Conservation (phyloP, 2,797 vertebrate species). For the Otus scops region DNA sequence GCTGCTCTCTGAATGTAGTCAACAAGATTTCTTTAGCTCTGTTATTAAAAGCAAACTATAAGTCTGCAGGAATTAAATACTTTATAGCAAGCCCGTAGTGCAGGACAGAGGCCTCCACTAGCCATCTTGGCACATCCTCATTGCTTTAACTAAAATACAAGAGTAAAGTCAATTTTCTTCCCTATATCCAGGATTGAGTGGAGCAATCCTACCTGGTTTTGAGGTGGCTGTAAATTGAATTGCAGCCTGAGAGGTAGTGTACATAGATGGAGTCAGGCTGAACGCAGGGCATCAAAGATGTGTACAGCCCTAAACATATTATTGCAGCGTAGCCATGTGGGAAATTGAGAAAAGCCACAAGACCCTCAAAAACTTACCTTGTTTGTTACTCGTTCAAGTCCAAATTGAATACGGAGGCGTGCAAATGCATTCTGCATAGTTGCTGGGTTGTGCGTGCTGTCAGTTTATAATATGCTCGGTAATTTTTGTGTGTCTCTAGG, state of each 20-base stretch:
- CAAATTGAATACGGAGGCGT: not conserved
- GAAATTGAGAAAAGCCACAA: not conserved
- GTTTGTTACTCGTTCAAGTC: not conserved
- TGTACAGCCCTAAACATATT: not conserved
- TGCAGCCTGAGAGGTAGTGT: not conserved
- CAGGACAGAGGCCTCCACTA: rapidly evolving
- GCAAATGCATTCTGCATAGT: not conserved
- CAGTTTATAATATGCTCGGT: not conserved
- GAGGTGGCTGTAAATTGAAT: not conserved
- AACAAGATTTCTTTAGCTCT: not conserved
- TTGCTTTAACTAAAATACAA: not conserved
- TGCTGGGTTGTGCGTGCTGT: not conserved
- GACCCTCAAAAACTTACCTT: not conserved
- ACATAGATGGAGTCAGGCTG: not conserved
- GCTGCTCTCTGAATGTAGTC: not conserved
- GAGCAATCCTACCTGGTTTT: not conserved
- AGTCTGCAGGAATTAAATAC: not conserved
- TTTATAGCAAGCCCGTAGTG: not conserved
- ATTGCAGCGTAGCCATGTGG: not conserved
- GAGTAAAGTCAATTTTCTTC: not conserved
- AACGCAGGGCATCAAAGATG: not conserved
- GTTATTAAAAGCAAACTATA: not conserved
- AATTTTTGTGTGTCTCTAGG: not conserved
- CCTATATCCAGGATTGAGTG: not conserved
- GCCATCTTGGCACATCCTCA: rapidly evolving